Evolutionary conservation across 2,888 invertebrate species (phyloP), one percentile per base, ranked within the genome.

Genomic region (Criorhina ranunculi): DNA sequence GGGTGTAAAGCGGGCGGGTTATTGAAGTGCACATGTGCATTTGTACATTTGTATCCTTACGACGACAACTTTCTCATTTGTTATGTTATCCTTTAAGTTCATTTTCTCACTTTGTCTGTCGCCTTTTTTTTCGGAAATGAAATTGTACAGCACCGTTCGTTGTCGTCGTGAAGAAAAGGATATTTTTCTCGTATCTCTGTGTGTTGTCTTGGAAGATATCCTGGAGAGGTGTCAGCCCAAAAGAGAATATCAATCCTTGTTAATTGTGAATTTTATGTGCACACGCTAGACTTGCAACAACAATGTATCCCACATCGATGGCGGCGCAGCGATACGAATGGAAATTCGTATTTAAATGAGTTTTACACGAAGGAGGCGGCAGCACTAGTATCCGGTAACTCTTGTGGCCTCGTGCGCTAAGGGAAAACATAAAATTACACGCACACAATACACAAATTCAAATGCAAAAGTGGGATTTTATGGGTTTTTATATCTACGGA

Each of bases 191-290:
- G 8, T 49, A 42, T 62, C 44, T 62, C 17, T 55, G 53, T 62
- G 81, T 70, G 64, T 77, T 64, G 67, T 73, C 60, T 53, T 42
- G 33, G n/a, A 67, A 60, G 67, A 75, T 67, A 60, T 77, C 66
- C 72, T 77, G 66, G 1, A 60, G 59, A 46, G 66, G 64, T 72
- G 66, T 77, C 82, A 72, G 46, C 77, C 77, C n/a, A n/a, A 77
- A 82, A 82, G 77, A 82, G 82, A 83, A 78, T 83, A 73, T 83
- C 83, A 83, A 83, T 83, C 62, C 83, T 78, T 69, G 83, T 83
- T 83, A 83, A 83, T 83, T 83, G 83, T 69, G 73, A 69, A 78
- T 75, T 73, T 78, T 78, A 73, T 78, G 73, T 75, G 70, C 70
- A 33, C 70, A 70, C 57, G 35, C 49, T 46, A 29, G 17, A 42